Evolutionary conservation across 2,888 invertebrate species (phyloP).

Genomic region (Apocheima hispidaria): DNA sequence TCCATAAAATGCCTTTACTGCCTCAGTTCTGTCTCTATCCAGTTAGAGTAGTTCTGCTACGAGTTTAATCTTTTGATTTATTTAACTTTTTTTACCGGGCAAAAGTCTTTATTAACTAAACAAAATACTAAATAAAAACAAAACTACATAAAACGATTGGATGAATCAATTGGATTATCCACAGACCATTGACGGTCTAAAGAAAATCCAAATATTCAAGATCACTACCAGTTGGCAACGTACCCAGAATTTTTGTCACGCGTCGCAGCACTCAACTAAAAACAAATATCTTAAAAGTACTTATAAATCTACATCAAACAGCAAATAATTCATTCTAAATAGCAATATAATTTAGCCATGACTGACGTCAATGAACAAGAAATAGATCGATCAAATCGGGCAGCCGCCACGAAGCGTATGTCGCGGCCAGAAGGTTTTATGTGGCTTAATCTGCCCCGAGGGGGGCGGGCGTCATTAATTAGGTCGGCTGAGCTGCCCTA

Average conservation of each 20-base stretch:
- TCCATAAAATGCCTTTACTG: constrained; percentile 13
- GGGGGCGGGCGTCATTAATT: constrained; percentile 73
- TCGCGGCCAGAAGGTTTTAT: constrained; percentile 78
- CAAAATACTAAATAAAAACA: too few species aligned
- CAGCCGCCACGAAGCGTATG: constrained; percentile 57
- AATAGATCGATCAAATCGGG: constrained; percentile 57
- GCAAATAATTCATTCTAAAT: background rate
- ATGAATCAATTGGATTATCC: too few species aligned
- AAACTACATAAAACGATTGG: too few species aligned
- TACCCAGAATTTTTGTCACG: too few species aligned
- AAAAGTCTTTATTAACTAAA: too few species aligned
- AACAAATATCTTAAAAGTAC: background rate
- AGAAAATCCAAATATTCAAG: too few species aligned
- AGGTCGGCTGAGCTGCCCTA: constrained; percentile 66
- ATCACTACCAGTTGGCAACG: too few species aligned
- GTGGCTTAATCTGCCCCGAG: constrained; percentile 73
- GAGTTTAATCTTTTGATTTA: background rate
- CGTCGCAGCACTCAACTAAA: too few species aligned
- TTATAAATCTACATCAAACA: background rate
- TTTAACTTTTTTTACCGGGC: too few species aligned
- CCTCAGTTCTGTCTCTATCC: constrained; percentile 5
- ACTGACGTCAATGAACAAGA: constrained; percentile 59
- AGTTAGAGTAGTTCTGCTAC: constrained; percentile 6
- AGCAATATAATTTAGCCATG: constrained; percentile 33
- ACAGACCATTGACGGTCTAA: too few species aligned